A percentile compares a stretch with the other conserved stretches of the same genome.
These are phyloP conservation scores for Chironex yamaguchii DNA, from an alignment of 30 jellyfish, hydroid and myxozoan species.

Conservation along the genomic window DNA sequence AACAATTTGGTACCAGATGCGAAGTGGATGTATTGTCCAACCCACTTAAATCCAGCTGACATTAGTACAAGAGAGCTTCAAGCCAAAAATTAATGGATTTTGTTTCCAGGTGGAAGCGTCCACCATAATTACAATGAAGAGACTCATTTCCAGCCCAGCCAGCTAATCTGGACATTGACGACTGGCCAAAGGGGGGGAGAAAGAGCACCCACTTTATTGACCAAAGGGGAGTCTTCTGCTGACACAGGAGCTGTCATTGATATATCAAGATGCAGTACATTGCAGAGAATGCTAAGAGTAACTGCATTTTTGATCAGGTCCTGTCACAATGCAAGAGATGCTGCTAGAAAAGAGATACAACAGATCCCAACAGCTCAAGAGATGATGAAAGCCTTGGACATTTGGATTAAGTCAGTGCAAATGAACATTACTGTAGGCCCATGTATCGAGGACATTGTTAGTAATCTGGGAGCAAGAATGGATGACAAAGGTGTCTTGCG, in stretches of 20 bases:
- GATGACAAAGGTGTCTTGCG: slow-evolving; percentile 3
- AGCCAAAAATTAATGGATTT: background rate
- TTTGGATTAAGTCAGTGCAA: slow-evolving; percentile 15
- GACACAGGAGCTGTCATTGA: background rate
- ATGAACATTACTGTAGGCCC: too few species aligned
- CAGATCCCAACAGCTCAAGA: background rate
- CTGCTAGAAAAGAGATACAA: background rate
- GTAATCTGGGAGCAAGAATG: slow-evolving; percentile 15
- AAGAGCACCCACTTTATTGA: background rate
- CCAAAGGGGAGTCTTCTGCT: background rate
- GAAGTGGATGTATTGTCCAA: slow-evolving; percentile 56
- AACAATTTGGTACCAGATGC: slow-evolving; percentile 19
- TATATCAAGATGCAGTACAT: slow-evolving; percentile 5
- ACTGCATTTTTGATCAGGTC: slow-evolving; percentile 41
- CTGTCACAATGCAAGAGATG: background rate
- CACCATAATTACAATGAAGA: slow-evolving; percentile 11
- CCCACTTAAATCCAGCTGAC: slow-evolving; percentile 63
- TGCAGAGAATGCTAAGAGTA: slow-evolving; percentile 7
- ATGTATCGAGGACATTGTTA: background rate
- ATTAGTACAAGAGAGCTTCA: slow-evolving; percentile 49
- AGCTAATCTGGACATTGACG: background rate
- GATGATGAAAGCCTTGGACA: slow-evolving; percentile 7
- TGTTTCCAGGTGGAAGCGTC: slow-evolving; percentile 30
- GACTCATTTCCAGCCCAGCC: slow-evolving; percentile 45
- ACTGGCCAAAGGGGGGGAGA: slow-evolving; percentile 4